These are phyloP conservation scores for Phylloscopus trochilus DNA, from an alignment of 2,113 vertebrate species.

Conservation along the genomic window DNA sequence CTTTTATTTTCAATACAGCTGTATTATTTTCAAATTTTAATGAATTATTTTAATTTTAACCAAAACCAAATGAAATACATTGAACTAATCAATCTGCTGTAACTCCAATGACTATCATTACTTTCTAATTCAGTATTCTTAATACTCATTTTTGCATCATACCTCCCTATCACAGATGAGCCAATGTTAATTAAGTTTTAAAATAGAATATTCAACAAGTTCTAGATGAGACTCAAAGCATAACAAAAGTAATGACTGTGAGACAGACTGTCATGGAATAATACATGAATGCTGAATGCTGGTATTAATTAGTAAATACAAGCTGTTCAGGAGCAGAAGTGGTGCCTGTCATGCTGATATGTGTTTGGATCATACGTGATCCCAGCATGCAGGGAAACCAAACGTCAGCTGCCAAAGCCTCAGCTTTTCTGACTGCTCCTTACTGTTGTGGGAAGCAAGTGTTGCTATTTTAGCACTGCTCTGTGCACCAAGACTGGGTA, in stretches of 20 bases:
- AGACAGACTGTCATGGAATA: neutral
- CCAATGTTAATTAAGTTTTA: neutral
- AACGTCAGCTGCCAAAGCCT: neutral
- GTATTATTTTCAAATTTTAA: neutral
- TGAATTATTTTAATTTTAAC: neutral
- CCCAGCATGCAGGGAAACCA: neutral
- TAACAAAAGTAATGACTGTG: neutral
- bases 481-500: neutral
- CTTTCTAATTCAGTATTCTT: neutral
- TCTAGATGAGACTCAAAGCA: neutral
- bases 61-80: neutral
- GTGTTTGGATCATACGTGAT: neutral
- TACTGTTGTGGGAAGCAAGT: neutral
- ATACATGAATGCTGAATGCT: neutral
- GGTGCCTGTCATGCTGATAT: neutral
- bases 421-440: neutral
- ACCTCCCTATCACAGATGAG: neutral
- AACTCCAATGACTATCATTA: neutral
- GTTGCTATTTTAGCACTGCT: neutral
- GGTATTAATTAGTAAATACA: constrained; percentile 25
- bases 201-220: neutral
- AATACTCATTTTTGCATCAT: neutral
- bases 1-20: neutral
- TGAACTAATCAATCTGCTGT: neutral
- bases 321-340: constrained; percentile 2